Conservation (phyloP, 2,888 invertebrate species). For the Cephus rjabovi region DNA sequence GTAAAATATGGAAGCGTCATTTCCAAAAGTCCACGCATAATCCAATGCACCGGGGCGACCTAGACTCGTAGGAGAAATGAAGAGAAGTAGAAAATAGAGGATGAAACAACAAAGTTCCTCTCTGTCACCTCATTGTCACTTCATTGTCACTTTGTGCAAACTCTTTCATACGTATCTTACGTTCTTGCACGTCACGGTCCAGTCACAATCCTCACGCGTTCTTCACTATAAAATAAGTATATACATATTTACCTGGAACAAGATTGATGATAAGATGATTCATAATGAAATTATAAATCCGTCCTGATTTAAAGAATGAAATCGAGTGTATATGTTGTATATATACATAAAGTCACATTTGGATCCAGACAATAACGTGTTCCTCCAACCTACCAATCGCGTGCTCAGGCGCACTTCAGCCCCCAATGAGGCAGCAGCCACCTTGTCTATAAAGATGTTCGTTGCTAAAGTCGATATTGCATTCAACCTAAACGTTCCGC, state of each 20-base stretch:
- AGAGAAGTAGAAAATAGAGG: not conserved
- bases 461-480: slow-evolving; percentile 21
- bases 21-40: not conserved
- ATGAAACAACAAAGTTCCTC: not conserved
- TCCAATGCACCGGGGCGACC: not conserved
- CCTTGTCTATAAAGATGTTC: slow-evolving; percentile 28
- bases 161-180: not conserved
- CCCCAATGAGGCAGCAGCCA: slow-evolving; percentile 30
- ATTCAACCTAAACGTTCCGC: slow-evolving; percentile 18
- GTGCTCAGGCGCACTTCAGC: slow-evolving; percentile 33
- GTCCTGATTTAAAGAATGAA: not conserved
- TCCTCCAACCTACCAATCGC: slow-evolving; percentile 6
- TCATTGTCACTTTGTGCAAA: not conserved
- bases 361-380: not conserved
- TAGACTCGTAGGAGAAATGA: not conserved
- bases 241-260: not conserved
- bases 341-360: not conserved
- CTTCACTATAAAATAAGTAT: not conserved
- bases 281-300: not conserved
- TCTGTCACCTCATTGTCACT: not conserved
- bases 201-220: not conserved
- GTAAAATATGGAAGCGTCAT: not conserved
- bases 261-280: no score
- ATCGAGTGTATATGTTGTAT: not conserved
- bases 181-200: not conserved